Base-by-base conservation (phyloP, 2,797 vertebrate species). In the Enteromius unitaeniatus region DNA sequence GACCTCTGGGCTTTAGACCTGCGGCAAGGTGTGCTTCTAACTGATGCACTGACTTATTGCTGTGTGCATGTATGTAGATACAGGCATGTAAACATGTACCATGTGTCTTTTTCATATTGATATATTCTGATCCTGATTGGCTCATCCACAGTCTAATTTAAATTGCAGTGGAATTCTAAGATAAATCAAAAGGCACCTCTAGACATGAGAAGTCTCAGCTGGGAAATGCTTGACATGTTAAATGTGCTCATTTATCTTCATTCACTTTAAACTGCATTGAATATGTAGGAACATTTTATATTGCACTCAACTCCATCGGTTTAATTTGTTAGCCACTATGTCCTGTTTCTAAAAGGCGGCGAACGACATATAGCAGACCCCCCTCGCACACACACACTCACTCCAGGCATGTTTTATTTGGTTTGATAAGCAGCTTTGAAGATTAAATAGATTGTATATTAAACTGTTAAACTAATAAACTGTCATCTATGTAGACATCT, bases 1-100 rank as follows among this genome's bases (percentile, higher is more conserved):
- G 86, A 89, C 86, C 55, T 70, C 84, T 68, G 82, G 77, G 82
- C 82, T 81, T 81, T 47, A 58, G 62, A 87, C 86, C 87, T 88
- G 74, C 28, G 64, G 86, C 77, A 79, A 87, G 81, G 85, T 88
- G 84, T 84, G 84, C 67, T 77, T 87, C n/a, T 79, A 83, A 85
- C 78, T 85, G 86, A 83, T 89, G 83, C 45, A 40, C 67, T 78
- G 55, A 62, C 42, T 42, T 68, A 79, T 68, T 82, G 14, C 49
- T 79, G 34, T 85, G n/a, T 67, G 34, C 49, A 49, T 74, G 21
- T 55, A 45, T 78, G 78, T 80, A 78, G 28, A 49, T 68, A 58
- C 40, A 58, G 62, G 65, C 69, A 34, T 83, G 55, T 72, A 75
- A 82, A 82, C 60, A 28, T 58, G 13, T 3, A 1, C 10, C n/a